Conservation (phyloP, 1,140 invertebrate genomes). For the Lamellibrachia luymesi region DNA sequence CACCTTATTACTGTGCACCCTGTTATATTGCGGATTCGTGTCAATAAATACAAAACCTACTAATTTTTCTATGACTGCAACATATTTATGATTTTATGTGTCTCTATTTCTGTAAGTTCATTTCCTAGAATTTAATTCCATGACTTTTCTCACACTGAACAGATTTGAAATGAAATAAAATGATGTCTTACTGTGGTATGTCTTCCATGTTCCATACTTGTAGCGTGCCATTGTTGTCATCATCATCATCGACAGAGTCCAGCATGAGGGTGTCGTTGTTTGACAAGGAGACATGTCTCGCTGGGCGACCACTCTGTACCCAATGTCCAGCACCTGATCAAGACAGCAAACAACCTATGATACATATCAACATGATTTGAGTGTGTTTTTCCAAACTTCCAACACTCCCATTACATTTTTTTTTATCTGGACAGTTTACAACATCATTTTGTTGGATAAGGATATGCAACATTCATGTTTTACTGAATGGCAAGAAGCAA, state of each 20-base stretch:
- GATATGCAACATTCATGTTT: too few species aligned
- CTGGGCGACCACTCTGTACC: background rate
- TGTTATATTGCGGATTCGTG: too few species aligned
- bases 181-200: background rate
- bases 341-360: background rate
- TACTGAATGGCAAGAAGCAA: too few species aligned
- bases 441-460: too few species aligned
- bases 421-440: too few species aligned
- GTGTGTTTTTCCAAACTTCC: background rate
- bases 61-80: too few species aligned
- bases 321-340: background rate
- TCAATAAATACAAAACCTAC: too few species aligned
- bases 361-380: background rate
- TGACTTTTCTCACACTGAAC: background rate
- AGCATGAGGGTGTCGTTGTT: background rate
- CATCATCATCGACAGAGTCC: background rate
- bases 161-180: constrained; percentile 3
- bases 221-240: background rate
- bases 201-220: constrained; percentile 3
- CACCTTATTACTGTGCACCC: too few species aligned
- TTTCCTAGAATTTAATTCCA: too few species aligned
- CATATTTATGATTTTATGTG: too few species aligned
- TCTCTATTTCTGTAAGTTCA: too few species aligned
- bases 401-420: background rate
- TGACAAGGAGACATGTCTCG: background rate